phyloP scores from a whole-genome alignment of 2,888 invertebrate species.

The Phytoseiulus persimilis region DNA sequence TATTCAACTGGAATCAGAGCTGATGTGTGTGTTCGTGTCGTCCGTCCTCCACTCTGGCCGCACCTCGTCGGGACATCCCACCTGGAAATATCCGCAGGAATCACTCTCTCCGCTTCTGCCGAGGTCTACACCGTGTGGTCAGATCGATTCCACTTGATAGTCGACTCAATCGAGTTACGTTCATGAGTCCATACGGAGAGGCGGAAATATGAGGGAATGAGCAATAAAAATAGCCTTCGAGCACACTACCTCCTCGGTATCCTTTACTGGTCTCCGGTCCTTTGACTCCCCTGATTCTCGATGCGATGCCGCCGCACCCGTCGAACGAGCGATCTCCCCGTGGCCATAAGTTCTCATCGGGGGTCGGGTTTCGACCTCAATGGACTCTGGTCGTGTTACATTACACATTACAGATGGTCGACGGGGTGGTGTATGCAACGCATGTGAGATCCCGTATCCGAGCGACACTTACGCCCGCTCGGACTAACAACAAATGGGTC shows the following conservation, averaged over 20 bases:
- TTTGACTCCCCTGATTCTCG: neutral
- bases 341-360: constrained; percentile 37
- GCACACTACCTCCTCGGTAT: neutral
- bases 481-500: neutral
- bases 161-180: neutral
- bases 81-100: no score
- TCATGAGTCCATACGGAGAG: neutral
- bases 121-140: neutral
- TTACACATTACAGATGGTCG: constrained; percentile 39
- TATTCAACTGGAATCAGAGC: neutral
- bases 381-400: constrained; percentile 29
- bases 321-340: neutral
- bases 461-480: neutral
- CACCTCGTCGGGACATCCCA: neutral
- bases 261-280: neutral
- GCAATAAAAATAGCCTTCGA: neutral
- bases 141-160: neutral
- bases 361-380: constrained; percentile 33
- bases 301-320: neutral
- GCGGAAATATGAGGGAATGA: neutral
- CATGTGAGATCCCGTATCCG: neutral
- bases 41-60: neutral
- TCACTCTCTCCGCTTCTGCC: no score
- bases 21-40: neutral
- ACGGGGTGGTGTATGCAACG: neutral